Base-by-base conservation (phyloP, 1,140 invertebrate species). In the Chrysoperla carnea region DNA sequence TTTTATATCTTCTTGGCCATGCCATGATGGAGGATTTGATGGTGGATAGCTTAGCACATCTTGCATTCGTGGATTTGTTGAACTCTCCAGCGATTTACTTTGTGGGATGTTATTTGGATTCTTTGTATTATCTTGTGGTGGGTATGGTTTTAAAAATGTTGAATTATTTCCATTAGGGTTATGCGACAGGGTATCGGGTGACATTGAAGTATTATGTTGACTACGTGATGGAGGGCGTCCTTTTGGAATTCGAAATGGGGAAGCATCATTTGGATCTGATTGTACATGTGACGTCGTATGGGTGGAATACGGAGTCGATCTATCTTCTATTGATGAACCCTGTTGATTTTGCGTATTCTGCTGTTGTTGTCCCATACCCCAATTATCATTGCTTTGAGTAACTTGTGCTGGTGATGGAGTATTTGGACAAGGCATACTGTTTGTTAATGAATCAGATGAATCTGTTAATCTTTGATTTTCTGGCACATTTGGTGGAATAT, bases 211-310 rank as follows among this genome's bases (percentile, higher is more conserved):
- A 44, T 36, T 49, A 15, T 47, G 44, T 43, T 67, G 64, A 5
- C 70, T 72, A 42, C 73, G 61, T 1, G 76, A 77, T 8, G 74
- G 74, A 14, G 75, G 75, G 50, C 74, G 65, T 4, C 73, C 74
- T 56, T 72, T 76, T 3, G 75, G 75, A 2, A 77, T 70, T 50
- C 75, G 61, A 50, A 78, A 78, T 2, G 74, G 63, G 7, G 69
- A 66, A 27, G 68, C 69, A 46, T 70, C 66, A 48, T 57, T 63
- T 48, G 62, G 60, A 42, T 46, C 41, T 5, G 41, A 38, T 29
- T 37, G 50, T 31, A 44, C 13, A 33, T 41, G 23, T 6, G 14
- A 12, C 14, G 23, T 23, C 14, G 23, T 7, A 12, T 12, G 29
- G 4, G 23, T 41, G 1, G 40, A 6, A 13, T 28, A 11, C 6